A percentile compares a stretch with the other conserved stretches of the same genome.
These are phyloP conservation scores for Pagrus major DNA, from an alignment of 2,113 vertebrate species.

Conservation along the genomic window DNA sequence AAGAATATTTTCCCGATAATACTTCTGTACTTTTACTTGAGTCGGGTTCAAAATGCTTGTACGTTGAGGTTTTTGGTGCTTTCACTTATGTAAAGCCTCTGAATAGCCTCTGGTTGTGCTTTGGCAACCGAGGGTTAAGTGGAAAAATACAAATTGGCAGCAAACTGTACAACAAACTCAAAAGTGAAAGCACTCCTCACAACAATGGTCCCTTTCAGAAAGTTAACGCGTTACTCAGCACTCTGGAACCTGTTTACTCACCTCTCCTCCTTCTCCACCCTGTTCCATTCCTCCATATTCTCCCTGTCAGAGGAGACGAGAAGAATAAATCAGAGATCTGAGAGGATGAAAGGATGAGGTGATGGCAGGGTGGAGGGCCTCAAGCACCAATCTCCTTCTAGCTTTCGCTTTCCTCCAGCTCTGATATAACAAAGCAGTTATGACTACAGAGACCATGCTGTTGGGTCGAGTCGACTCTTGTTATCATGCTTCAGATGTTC, in stretches of 20 bases:
- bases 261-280: slow-evolving; percentile 85
- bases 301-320: slow-evolving; percentile 69
- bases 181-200: neutral
- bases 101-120: neutral
- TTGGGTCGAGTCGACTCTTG: neutral
- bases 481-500: slow-evolving; percentile 27
- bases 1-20: neutral
- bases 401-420: neutral
- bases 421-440: slow-evolving; percentile 6
- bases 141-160: neutral
- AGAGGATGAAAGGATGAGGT: slow-evolving; percentile 18
- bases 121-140: neutral
- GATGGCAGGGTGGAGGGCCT: slow-evolving; percentile 12
- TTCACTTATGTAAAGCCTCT: neutral
- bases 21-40: neutral
- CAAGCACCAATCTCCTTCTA: slow-evolving; percentile 8
- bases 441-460: slow-evolving; percentile 46
- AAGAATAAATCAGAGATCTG: neutral
- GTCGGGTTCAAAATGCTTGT: neutral
- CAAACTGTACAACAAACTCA: neutral
- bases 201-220: neutral
- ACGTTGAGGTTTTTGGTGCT: neutral
- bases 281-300: slow-evolving; percentile 86
- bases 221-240: neutral
- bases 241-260: slow-evolving; percentile 41